These are phyloP conservation scores for Drosophila glabriapex DNA, from an alignment of 2,888 invertebrate genomes.

Conservation along the genomic window DNA sequence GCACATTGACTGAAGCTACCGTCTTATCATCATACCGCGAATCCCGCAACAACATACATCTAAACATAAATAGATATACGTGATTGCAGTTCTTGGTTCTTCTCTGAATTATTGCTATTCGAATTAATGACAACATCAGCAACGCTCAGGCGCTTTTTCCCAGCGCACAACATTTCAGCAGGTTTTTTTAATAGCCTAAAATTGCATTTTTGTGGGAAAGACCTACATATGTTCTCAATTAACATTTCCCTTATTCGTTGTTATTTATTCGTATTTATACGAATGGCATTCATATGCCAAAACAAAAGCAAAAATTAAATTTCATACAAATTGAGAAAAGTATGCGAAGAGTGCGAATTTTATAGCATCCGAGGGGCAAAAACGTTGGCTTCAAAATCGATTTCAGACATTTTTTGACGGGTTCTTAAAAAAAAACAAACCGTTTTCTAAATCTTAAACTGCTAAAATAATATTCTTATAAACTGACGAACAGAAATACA, in stretches of 20 bases:
- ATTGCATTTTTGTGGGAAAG: slow-evolving; percentile 30
- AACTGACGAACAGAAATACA: background rate
- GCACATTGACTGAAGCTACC: slow-evolving; percentile 74
- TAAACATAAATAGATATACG: slow-evolving; percentile 13
- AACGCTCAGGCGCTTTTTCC: slow-evolving; percentile 24
- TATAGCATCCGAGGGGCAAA: background rate
- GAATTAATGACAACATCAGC: slow-evolving; percentile 39
- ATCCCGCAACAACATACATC: slow-evolving; percentile 27
- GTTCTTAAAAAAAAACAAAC: background rate
- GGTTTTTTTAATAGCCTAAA: slow-evolving; percentile 32
- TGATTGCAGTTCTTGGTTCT: slow-evolving; percentile 53
- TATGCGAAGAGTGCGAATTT: background rate
- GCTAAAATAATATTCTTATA: background rate
- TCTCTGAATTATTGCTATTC: slow-evolving; percentile 58
- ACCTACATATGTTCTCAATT: slow-evolving; percentile 37
- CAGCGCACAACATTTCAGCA: slow-evolving; percentile 17
- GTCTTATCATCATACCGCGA: slow-evolving; percentile 54
- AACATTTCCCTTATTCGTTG: background rate
- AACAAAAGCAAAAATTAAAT: background rate
- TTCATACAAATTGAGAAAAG: background rate
- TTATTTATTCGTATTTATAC: background rate
- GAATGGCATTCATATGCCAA: background rate
- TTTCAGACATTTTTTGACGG: background rate
- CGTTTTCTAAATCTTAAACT: background rate
- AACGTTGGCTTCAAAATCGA: background rate